A percentile compares a stretch with the other conserved stretches of the same genome.
phyloP scores from a whole-genome alignment of 1,140 invertebrate species.

The Andricus grossulariae region DNA sequence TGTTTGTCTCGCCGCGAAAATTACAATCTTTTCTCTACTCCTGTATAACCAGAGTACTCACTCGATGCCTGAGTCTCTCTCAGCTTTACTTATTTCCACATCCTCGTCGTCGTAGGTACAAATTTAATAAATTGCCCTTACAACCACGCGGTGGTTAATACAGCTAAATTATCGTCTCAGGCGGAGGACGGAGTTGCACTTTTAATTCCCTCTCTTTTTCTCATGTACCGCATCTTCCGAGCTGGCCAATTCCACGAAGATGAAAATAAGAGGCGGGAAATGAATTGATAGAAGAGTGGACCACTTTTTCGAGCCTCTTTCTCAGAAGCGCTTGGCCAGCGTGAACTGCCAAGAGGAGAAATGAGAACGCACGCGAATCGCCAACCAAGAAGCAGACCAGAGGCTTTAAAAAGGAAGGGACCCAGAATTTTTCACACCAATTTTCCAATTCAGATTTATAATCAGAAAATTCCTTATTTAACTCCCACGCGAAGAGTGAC shows the following conservation, averaged over 20 bases:
- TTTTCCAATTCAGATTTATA: background rate
- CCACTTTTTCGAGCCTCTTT: slow-evolving; percentile 1
- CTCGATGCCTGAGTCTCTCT: background rate
- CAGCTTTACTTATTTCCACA: slow-evolving; percentile 34
- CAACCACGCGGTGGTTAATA: slow-evolving; percentile 24
- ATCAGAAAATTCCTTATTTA: background rate
- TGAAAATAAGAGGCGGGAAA: slow-evolving; percentile 30
- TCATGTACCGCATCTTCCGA: background rate
- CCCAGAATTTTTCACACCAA: background rate
- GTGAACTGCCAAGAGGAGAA: slow-evolving; percentile 8
- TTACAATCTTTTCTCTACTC: background rate
- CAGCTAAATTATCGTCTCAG: background rate
- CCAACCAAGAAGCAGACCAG: background rate
- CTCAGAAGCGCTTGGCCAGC: slow-evolving; percentile 2
- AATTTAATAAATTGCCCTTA: slow-evolving; percentile 26
- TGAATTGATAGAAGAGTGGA: slow-evolving; percentile 9
- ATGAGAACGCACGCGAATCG: slow-evolving; percentile 13
- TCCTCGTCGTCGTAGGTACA: slow-evolving; percentile 30
- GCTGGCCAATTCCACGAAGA: background rate
- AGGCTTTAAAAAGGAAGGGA: background rate
- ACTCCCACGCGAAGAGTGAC: background rate
- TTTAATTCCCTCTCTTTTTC: slow-evolving; percentile 2
- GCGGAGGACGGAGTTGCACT: background rate
- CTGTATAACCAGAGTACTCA: slow-evolving; percentile 4
- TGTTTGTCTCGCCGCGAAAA: slow-evolving; percentile 15